phyloP scores from a whole-genome alignment of 2,797 vertebrate species.

The Myripristis murdjan region DNA sequence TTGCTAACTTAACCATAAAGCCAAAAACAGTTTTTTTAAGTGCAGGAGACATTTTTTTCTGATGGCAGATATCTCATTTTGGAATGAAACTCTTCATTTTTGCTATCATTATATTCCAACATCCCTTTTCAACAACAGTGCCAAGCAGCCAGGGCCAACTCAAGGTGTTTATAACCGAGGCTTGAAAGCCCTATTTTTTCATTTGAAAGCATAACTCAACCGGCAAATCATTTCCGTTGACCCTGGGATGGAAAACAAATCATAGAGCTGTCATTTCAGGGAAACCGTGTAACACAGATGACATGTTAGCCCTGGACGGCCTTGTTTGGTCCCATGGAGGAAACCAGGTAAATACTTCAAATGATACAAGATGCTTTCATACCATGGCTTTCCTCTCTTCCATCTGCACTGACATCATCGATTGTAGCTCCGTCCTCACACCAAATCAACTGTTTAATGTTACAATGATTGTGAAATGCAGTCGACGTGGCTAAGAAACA shows the following conservation, averaged over 20 bases:
- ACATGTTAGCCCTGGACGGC: conserved; percentile 65
- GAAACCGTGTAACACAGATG: conserved; percentile 35
- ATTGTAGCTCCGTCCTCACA: conserved; percentile 34
- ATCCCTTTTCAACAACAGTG: background rate
- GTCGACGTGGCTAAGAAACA: background rate
- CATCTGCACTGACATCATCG: conserved; percentile 46
- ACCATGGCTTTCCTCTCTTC: conserved; percentile 42
- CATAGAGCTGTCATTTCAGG: conserved; percentile 42
- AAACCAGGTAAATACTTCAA: conserved; percentile 51
- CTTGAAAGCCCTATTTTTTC: conserved; percentile 40
- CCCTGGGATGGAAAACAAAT: conserved; percentile 22
- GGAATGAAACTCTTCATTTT: background rate
- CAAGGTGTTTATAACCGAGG: conserved; percentile 3
- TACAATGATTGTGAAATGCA: conserved; percentile 26
- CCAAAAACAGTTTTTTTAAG: background rate
- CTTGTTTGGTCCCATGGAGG: conserved; percentile 62
- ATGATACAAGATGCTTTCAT: conserved; percentile 9
- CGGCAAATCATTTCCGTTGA: conserved; percentile 27
- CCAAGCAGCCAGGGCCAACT: background rate
- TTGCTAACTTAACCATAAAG: background rate
- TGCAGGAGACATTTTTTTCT: background rate
- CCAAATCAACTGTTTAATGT: conserved; percentile 6
- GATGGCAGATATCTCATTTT: conserved; percentile 35
- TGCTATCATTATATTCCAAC: background rate
- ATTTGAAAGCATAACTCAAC: background rate